Percentiles rank a stretch among this genome's conserved stretches.
These are phyloP conservation scores for Oryzias melastigma DNA, from an alignment of 2,113 vertebrate genomes.

Conservation along the genomic window DNA sequence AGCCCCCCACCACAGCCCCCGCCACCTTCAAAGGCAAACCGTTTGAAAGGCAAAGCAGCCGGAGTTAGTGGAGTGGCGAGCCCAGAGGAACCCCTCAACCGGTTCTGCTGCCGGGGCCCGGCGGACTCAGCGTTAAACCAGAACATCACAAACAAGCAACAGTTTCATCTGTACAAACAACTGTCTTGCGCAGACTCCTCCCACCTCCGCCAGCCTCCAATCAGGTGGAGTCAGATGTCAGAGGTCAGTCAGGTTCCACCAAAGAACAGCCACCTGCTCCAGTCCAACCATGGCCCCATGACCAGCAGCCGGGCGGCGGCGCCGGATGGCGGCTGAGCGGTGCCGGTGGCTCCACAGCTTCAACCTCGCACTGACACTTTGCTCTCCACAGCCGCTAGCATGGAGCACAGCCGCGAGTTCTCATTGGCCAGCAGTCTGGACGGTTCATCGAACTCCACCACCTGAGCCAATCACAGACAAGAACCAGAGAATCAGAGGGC, in stretches of 20 bases:
- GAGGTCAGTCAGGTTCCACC: too few species aligned
- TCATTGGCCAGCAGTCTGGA: constrained; percentile 90
- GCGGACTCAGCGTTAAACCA: too few species aligned
- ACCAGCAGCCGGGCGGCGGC: too few species aligned
- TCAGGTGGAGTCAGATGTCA: background rate
- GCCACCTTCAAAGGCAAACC: background rate
- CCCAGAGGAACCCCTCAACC: background rate
- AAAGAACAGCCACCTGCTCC: too few species aligned
- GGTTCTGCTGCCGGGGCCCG: too few species aligned
- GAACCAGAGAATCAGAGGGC: background rate
- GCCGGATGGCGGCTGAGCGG: background rate
- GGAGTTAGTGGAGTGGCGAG: too few species aligned
- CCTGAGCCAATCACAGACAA: constrained; percentile 70
- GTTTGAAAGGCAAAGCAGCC: background rate
- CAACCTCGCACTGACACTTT: constrained; percentile 91
- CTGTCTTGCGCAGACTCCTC: background rate
- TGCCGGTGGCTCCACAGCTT: constrained; percentile 19
- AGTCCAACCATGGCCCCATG: background rate
- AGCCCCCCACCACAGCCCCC: background rate
- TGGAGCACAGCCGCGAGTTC: constrained; percentile 89
- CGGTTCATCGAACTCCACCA: constrained; percentile 90
- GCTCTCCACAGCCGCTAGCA: constrained; percentile 91
- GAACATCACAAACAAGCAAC: constrained; percentile 3
- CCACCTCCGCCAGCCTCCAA: background rate
- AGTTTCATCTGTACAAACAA: background rate